A percentile compares a stretch with the other conserved stretches of the same genome.
Evolutionary conservation across 2,113 vertebrate species (phyloP).

Genomic region (Antechinus flavipes): DNA sequence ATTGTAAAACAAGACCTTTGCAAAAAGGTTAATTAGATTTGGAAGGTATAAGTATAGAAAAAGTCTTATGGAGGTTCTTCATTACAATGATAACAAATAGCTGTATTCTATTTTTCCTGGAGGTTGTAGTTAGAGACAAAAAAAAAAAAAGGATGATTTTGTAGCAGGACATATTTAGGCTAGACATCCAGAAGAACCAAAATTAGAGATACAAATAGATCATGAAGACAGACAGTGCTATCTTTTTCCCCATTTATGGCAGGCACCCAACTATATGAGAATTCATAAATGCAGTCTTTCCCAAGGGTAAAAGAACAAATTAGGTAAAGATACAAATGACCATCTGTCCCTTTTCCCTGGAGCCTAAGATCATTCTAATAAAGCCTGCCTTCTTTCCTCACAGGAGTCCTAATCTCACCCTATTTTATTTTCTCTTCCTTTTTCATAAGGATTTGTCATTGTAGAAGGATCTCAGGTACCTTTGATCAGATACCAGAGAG

Average conservation of each 20-base stretch:
- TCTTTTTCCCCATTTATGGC: conserved; percentile 33
- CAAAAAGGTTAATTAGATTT: conserved; percentile 72
- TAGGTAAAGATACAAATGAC: conserved; percentile 23
- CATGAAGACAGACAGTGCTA: neutral
- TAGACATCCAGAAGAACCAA: conserved; percentile 41
- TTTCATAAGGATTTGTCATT: conserved; percentile 17
- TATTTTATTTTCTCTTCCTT: neutral
- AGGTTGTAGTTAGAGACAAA: neutral
- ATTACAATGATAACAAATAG: conserved; percentile 30
- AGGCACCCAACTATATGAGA: neutral
- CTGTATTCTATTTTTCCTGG: conserved; percentile 52
- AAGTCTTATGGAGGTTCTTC: conserved; percentile 19
- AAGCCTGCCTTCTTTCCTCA: neutral
- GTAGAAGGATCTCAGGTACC: conserved; percentile 2
- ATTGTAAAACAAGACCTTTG: conserved; percentile 64
- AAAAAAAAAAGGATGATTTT: conserved; percentile 15
- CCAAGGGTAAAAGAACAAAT: conserved; percentile 12
- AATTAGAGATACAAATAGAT: conserved; percentile 14
- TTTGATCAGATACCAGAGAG: neutral
- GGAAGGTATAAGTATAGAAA: conserved; percentile 40
- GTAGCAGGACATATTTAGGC: conserved; percentile 1
- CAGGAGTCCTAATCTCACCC: neutral
- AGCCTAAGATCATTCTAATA: conserved; percentile 20
- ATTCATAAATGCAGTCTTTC: neutral
- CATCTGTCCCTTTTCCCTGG: neutral